Evolutionary conservation across 37 sponge, comb jelly and placozoan genomes (phyloP), one percentile per base, ranked within the genome.

Genomic region (Haliclona indistincta): DNA sequence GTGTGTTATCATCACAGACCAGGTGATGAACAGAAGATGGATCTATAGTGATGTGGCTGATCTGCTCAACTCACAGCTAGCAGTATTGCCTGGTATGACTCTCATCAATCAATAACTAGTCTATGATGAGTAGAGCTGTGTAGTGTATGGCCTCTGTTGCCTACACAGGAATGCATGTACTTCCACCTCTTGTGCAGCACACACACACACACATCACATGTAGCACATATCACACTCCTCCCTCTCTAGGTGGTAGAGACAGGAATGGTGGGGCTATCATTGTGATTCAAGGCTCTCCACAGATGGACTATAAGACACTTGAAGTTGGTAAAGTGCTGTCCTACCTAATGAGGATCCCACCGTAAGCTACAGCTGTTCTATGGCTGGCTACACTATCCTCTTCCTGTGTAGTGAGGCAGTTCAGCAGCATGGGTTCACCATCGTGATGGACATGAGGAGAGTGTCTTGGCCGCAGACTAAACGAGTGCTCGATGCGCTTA

Each of bases 211-310:
- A 17, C n/a, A n/a, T n/a, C n/a, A 65, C 38, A 42, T 65, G 36
- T 65, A n/a, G 13, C 67, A 35, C 4, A 29, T n/a, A 69, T 69
- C 10, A 34, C 17, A 51, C 58, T 0, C 5, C 34, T 43, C 15
- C 29, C 4, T 15, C 23, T 22, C 23, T 43, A 89, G 89, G 89
- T 74, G 89, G 89, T 19, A 78, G 89, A 11, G 84, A 89, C 62
- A 53, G 69, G 38, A 53, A 67, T 67, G 84, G 84, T 22, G 89
- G 75, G 2, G 74, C 80, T 23, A 68, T 89, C 5, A 73, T 89
- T 20, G 73, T 84, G 10, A 47, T 89, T 34, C 58, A 53, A 35
- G 51, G 53, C 2, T 51, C 19, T 2, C 79, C 82, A 4, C 38
- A 78, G 38, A 35, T 62, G 0, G 80, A 83, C 29, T 35, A 78